These are phyloP conservation scores for Phasianus colchicus DNA, from an alignment of 2,113 vertebrate species.

Conservation along the genomic window DNA sequence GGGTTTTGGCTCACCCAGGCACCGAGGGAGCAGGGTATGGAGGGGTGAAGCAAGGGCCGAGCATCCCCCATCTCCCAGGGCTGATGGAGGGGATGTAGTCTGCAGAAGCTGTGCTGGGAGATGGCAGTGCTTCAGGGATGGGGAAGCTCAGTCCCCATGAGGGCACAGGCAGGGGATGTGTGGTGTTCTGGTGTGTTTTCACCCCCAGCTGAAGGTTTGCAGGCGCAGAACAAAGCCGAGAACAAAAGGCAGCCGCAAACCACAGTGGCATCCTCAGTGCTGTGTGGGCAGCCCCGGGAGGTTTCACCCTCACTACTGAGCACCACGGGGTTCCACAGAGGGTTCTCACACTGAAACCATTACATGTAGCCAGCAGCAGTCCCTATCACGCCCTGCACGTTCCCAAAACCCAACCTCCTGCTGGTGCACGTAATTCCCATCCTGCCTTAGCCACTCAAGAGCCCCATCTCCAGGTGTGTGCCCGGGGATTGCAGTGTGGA, in stretches of 20 bases:
- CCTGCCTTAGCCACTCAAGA: not conserved
- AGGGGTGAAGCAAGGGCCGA: not conserved
- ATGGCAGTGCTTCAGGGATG: rapidly evolving
- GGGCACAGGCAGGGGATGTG: not conserved
- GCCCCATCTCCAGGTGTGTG: rapidly evolving
- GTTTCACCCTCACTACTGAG: not conserved
- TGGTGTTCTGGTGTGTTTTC: not conserved
- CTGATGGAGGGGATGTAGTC: rapidly evolving
- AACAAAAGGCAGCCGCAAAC: not conserved
- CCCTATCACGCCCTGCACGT: not conserved
- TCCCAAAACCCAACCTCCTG: not conserved
- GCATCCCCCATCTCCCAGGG: not conserved
- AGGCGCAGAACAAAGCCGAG: not conserved
- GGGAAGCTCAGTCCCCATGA: rapidly evolving
- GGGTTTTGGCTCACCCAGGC: not conserved
- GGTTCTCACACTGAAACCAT: not conserved
- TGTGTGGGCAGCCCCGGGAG: not conserved
- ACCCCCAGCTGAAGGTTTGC: rapidly evolving
- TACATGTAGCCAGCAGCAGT: not conserved
- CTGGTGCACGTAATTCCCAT: rapidly evolving
- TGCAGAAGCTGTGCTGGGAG: rapidly evolving
- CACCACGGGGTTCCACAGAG: not conserved
- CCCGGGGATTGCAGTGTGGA: rapidly evolving
- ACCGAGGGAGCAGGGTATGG: not conserved
- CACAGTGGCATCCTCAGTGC: not conserved